Evolutionary conservation across 2,113 vertebrate genomes (phyloP).

Genomic region (Pantherophis guttatus): DNA sequence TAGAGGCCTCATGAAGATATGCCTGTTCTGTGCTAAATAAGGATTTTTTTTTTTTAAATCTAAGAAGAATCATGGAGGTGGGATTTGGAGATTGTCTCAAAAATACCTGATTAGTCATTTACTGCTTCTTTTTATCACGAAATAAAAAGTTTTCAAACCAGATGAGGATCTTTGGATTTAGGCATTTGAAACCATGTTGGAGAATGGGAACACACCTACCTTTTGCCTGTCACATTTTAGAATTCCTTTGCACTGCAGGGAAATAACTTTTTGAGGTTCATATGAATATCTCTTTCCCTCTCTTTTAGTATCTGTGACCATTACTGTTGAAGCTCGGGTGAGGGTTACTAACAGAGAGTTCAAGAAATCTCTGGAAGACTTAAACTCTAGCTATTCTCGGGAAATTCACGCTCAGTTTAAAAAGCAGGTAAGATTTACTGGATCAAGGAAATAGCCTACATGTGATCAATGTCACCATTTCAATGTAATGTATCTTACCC

Average conservation of each 20-base stretch:
- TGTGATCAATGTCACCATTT: not conserved
- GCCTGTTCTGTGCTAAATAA: not conserved
- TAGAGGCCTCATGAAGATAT: not conserved
- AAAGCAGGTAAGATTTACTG: not conserved
- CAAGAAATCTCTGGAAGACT: not conserved
- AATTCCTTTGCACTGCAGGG: not conserved
- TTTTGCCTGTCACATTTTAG: not conserved
- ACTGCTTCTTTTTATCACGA: not conserved
- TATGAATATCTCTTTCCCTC: not conserved
- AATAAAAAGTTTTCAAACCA: no score
- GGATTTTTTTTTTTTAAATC: not conserved
- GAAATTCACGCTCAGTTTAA: not conserved
- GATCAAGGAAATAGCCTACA: not conserved
- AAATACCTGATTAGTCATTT: not conserved
- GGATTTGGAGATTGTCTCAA: not conserved
- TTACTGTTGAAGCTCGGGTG: no score
- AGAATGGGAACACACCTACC: not conserved
- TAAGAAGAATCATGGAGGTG: not conserved
- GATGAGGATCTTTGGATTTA: no score
- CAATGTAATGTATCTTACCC: not conserved
- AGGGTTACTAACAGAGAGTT: no score
- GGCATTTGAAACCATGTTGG: no score
- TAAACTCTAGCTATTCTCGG: not conserved
- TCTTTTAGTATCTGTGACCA: no score
- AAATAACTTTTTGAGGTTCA: not conserved